Evolutionary conservation across 2,888 invertebrate species (phyloP), one percentile per base, ranked within the genome.

Genomic region (Heliconius sara): DNA sequence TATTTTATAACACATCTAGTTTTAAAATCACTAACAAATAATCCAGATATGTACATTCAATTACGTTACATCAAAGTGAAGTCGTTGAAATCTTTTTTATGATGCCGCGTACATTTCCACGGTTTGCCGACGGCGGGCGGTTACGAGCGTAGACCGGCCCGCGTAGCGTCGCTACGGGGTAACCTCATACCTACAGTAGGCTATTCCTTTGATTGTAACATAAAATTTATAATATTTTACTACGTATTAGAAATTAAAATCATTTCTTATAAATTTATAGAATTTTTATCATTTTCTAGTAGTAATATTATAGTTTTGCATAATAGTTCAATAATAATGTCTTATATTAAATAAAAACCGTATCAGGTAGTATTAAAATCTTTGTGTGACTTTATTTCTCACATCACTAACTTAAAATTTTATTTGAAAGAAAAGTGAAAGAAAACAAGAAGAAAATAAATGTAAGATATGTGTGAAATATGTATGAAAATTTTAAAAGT

Each of bases 31-130:
- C 7, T n/a, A 43, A 25, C 13, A 25, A 43, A 70, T 43, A 43
- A 25, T 70, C 6, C 43, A 25, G 5, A 47, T 25, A 16, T 10
- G 6, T 52, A 52, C 9, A 30, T 22, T 22, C 4, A 7, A 30
- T 72, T 39, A 25, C 34, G 12, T 57, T 60, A 10, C 4, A 25
- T 57, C 10, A 43, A 67, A 0, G 9, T 1, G 7, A 47, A 25
- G 66, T 73, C 78, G 78, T 78, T 78, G 78, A 78, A 78, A 78
- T 78, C 78, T 78, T 78, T 73, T 78, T 67, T 52, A 73, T 57
- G 73, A 65, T 47, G 27, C 57, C 66, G 71, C 65, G 65, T 66
- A 60, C n/a, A 27, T n/a, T 63, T 76, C n/a, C 25, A 66, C 72
- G 52, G 22, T 16, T 13, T 70, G 68, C 79, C 74, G 68, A 57